phyloP scores from a whole-genome alignment of 2,113 vertebrate genomes.

The Crocuta crocuta region DNA sequence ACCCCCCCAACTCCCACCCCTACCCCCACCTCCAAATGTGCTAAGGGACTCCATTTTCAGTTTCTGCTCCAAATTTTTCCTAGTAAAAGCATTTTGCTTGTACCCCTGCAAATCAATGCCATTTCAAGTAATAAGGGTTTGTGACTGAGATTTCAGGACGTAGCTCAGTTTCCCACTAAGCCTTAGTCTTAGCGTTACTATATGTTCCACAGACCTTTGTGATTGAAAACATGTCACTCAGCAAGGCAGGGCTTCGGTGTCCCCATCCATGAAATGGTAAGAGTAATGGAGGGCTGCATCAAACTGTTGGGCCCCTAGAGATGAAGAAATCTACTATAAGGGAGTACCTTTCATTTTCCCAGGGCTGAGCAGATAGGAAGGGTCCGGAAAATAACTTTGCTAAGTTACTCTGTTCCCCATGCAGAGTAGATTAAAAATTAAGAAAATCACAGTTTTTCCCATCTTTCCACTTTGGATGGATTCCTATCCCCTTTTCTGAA shows the following conservation, averaged over 20 bases:
- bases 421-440: neutral
- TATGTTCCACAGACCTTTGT: neutral
- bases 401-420: neutral
- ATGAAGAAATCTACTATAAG: conserved; percentile 34
- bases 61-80: neutral
- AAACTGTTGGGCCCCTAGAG: neutral
- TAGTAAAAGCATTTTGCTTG: neutral
- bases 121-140: neutral
- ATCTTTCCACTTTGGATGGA: neutral
- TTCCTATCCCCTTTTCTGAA: neutral
- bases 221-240: neutral
- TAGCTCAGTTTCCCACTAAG: neutral
- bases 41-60: neutral
- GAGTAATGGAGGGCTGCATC: neutral
- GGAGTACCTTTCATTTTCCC: conserved; percentile 29
- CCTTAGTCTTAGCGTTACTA: neutral
- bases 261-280: neutral
- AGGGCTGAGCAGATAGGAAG: neutral
- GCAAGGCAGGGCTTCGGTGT: neutral
- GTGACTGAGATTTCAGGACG: neutral
- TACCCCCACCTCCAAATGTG: too few species aligned
- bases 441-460: neutral
- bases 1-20: neutral
- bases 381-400: neutral
- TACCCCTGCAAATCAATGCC: neutral